phyloP scores from a whole-genome alignment of 2,797 vertebrate genomes.

The Menidia menidia region DNA sequence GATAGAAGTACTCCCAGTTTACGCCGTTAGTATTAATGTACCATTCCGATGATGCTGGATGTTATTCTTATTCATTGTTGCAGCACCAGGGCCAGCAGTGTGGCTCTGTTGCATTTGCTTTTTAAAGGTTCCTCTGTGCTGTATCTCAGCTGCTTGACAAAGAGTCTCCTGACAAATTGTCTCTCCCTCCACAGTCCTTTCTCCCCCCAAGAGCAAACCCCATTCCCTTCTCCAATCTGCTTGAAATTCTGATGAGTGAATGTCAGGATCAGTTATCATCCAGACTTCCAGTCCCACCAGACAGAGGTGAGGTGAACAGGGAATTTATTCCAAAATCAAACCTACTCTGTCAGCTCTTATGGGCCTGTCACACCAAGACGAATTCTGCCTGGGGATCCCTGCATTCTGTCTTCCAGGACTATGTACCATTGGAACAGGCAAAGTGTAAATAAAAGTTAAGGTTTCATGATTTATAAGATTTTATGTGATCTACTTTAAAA shows the following conservation, averaged over 20 bases:
- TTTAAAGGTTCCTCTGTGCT: not conserved
- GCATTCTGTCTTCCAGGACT: not conserved
- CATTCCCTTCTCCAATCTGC: conserved; percentile 55
- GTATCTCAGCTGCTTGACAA: conserved; percentile 8
- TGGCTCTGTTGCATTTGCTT: not conserved
- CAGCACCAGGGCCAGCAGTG: not conserved
- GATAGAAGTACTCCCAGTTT: not conserved
- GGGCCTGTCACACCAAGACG: not conserved
- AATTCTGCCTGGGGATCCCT: not conserved
- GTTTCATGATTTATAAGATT: no score
- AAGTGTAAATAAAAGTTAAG: no score
- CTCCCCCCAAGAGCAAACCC: conserved; percentile 42
- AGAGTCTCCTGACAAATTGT: conserved; percentile 40
- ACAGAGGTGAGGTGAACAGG: conserved; percentile 17
- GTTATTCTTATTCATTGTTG: conserved; percentile 8
- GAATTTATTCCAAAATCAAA: conserved; percentile 42
- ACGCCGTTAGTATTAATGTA: not conserved
- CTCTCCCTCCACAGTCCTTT: conserved; percentile 31
- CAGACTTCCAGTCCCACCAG: conserved; percentile 45
- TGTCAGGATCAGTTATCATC: conserved; percentile 73
- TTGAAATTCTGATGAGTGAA: conserved; percentile 75
- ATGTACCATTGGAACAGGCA: not conserved
- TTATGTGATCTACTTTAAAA: no score
- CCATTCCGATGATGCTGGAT: not conserved
- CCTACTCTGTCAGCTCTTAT: conserved; percentile 22